Base-by-base conservation (phyloP, 2,113 vertebrate genomes). In the Megaptera novaeangliae region DNA sequence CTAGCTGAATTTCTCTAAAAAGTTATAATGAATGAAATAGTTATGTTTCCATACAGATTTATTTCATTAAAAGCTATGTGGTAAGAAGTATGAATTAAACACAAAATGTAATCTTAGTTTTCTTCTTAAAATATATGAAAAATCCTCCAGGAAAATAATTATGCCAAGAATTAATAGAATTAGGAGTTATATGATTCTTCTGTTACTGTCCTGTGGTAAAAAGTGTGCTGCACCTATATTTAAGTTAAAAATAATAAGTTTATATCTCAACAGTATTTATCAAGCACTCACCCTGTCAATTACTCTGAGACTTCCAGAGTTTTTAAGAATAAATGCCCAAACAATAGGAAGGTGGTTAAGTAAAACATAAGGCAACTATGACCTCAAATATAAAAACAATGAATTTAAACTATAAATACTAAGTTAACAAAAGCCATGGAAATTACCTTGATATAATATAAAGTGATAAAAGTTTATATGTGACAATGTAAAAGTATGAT, bases 21-120 rank as follows among this genome's bases (percentile, higher is more conserved):
- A 91, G 77, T 9, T 81, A 10, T 5, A 55, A 8, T 75, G 23
- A 95, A 92, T 83, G 86, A 59, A 82, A 75, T 36, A 46, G 29
- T 72, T 93, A 34, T 36, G 2, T 72, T 80, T 77, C 36, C 13
- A 55, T 8, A 72, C 18, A 96, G 15, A 1, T 27, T 93, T 57
- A 85, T 82, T 94, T 68, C 6, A 72, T 81, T 91, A 81, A 92
- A 85, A 72, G 13, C 36, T 91, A 77, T 59, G 83, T 71, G 34
- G 11, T 61, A 75, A 72, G 44, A 88, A 87, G 13, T 87, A 92
- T 8, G 4, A 92, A 95, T 90, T 81, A 86, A 94, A 82, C 8
- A 96, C 8, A 93, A 74, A 78, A 59, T 91, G 14, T 80, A 25
- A 71, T 83, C 36, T 95, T 80, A 61, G 17, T 94, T 93, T 91